Percentiles rank a stretch among this genome's conserved stretches.
These are phyloP conservation scores for Parazoanthus atlanticus DNA, from an alignment of 92 coral and sea anemone genomes.

Conservation along the genomic window DNA sequence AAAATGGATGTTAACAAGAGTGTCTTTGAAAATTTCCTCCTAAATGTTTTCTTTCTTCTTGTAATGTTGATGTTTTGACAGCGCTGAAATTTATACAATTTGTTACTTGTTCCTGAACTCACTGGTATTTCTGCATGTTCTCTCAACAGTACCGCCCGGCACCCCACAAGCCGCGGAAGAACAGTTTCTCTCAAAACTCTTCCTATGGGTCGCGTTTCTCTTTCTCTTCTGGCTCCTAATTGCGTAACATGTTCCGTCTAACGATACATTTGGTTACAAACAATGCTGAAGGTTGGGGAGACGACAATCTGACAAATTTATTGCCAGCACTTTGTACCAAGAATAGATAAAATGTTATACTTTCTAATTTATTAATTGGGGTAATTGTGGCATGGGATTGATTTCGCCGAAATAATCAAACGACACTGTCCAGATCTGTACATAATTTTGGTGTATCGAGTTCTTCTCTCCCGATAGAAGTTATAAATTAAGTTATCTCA, in stretches of 20 bases:
- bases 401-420: background rate
- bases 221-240: conserved; percentile 97
- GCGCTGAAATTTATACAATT: background rate
- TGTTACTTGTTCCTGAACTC: background rate
- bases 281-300: conserved; percentile 18
- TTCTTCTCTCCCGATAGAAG: background rate
- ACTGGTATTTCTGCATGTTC: background rate
- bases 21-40: background rate
- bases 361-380: too few relatives aligned
- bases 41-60: too few relatives aligned
- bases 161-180: conserved; percentile 93
- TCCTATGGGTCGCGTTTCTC: conserved; percentile 93
- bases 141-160: conserved; percentile 68
- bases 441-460: background rate
- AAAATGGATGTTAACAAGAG: too few relatives aligned
- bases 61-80: background rate
- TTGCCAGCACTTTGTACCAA: conserved; percentile 14
- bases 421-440: too few relatives aligned
- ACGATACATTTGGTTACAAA: background rate
- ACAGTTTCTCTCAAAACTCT: conserved; percentile 90
- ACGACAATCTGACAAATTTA: conserved; percentile 16
- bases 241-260: conserved; percentile 61
- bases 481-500: too few relatives aligned
- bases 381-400: background rate
- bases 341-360: background rate